Conservation (phyloP, 2,113 vertebrate genomes). For the Corydoras sp. region DNA sequence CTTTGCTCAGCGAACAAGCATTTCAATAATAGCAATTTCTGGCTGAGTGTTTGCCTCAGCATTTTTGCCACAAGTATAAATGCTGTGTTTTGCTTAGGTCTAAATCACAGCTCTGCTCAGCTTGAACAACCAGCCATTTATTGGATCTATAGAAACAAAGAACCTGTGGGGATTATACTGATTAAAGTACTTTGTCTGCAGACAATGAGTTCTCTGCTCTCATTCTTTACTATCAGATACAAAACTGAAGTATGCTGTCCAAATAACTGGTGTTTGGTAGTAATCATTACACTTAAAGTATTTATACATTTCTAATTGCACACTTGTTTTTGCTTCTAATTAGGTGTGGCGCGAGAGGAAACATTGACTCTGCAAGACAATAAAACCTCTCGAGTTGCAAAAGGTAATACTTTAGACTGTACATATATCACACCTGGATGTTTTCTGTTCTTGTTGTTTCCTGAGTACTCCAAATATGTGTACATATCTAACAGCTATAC, state of each 20-base stretch:
- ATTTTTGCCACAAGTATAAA: constrained; percentile 6
- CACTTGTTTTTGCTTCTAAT: constrained; percentile 13
- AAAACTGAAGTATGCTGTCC: background rate
- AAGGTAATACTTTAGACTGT: constrained; percentile 53
- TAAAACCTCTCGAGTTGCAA: constrained; percentile 49
- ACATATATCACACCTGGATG: too few relatives aligned
- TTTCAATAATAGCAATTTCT: constrained; percentile 1
- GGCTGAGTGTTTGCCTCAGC: background rate
- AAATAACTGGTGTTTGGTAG: background rate
- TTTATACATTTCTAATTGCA: constrained; percentile 1
- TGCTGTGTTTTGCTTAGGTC: background rate
- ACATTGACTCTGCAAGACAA: constrained; percentile 55
- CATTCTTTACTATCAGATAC: background rate
- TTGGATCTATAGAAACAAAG: background rate
- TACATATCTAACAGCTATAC: too few relatives aligned
- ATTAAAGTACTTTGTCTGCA: too few relatives aligned
- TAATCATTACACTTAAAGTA: background rate
- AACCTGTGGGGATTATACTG: too few relatives aligned
- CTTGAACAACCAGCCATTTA: background rate
- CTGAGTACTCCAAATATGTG: too few relatives aligned
- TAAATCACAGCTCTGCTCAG: background rate
- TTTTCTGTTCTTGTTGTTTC: too few relatives aligned
- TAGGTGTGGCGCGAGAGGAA: constrained; percentile 67
- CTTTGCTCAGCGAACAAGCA: background rate
- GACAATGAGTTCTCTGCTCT: too few relatives aligned